phyloP scores from a whole-genome alignment of 2,113 vertebrate species.

The Cairina moschata region DNA sequence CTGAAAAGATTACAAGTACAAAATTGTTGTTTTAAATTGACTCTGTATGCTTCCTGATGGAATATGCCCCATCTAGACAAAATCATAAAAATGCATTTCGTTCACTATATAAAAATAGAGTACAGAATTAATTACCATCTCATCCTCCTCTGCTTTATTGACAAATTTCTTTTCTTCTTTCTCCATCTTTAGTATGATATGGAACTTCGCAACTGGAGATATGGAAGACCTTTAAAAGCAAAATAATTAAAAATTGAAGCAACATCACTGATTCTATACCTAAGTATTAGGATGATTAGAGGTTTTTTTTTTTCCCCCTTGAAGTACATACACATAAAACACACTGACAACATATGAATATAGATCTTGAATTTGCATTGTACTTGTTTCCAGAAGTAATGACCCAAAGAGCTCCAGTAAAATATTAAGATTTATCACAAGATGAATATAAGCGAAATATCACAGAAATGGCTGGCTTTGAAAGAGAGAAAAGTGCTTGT shows the following conservation, averaged over 20 bases:
- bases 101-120: not conserved
- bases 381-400: not conserved
- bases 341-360: not conserved
- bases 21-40: not conserved
- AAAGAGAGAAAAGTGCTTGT: not conserved
- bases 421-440: not conserved
- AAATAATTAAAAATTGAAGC: not conserved
- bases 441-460: not conserved
- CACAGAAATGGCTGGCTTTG: not conserved
- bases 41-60: not conserved
- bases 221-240: constrained; percentile 61
- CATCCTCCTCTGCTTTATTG: constrained; percentile 93
- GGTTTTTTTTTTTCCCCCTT: not conserved
- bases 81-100: not conserved
- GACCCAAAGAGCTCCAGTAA: not conserved
- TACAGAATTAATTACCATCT: constrained; percentile 84
- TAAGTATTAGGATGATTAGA: not conserved
- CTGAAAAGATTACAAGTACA: not conserved
- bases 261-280: not conserved
- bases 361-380: not conserved
- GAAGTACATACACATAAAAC: not conserved
- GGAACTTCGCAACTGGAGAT: constrained; percentile 47
- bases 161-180: constrained; percentile 89
- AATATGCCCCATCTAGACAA: not conserved
- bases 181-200: constrained; percentile 85